Evolutionary conservation across 2,113 vertebrate species (phyloP).

Genomic region (Oncorhynchus mykiss): DNA sequence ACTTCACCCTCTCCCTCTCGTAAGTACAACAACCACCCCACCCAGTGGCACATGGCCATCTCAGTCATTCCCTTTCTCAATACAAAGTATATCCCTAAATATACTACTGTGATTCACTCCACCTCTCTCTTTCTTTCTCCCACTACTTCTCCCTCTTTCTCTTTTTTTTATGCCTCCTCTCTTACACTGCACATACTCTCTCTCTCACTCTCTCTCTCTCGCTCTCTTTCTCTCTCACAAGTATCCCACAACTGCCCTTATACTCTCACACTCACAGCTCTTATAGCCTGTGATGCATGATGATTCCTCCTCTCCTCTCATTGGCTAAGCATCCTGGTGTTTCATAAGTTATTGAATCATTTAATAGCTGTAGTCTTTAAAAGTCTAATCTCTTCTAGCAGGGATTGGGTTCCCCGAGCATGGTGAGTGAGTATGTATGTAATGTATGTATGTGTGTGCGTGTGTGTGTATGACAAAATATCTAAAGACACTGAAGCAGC

Average conservation of each 20-base stretch:
- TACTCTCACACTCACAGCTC: not conserved
- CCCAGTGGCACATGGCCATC: too few relatives aligned
- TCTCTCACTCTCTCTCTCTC: not conserved
- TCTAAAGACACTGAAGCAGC: too few relatives aligned
- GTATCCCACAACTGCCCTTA: not conserved
- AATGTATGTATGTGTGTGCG: not conserved
- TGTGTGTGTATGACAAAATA: not conserved
- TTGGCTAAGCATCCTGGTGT: constrained; percentile 51
- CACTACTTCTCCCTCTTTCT: not conserved
- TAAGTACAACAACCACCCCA: constrained; percentile 66
- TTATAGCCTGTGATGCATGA: not conserved
- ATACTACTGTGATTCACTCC: not conserved
- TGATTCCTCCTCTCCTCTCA: constrained; percentile 7
- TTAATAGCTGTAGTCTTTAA: constrained; percentile 10
- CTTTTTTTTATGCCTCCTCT: not conserved
- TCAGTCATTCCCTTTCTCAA: too few relatives aligned
- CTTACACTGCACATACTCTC: not conserved
- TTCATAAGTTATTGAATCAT: constrained; percentile 50
- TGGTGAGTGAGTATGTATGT: too few relatives aligned
- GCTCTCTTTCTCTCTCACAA: not conserved
- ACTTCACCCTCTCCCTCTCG: constrained; percentile 91
- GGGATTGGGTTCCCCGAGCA: too few relatives aligned
- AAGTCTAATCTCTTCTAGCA: too few relatives aligned
- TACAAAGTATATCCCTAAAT: not conserved
- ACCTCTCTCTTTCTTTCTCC: not conserved